Conservation (phyloP, 2,888 invertebrate species). For the Drosophila eohydei region DNA sequence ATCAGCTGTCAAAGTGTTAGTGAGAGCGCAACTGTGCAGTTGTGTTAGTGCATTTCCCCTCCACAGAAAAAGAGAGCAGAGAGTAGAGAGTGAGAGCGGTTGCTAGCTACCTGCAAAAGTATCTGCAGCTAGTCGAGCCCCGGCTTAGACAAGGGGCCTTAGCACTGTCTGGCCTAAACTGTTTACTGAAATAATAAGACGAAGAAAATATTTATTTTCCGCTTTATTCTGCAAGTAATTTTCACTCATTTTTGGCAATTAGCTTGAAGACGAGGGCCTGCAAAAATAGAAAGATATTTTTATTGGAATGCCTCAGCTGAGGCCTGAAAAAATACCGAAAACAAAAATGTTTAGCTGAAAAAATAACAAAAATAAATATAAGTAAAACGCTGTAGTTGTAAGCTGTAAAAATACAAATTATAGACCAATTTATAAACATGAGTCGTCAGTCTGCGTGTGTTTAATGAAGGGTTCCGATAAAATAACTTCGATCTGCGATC, state of each 20-base stretch:
- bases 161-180: conserved; percentile 53
- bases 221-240: conserved; percentile 38
- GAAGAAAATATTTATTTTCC: conserved; percentile 59
- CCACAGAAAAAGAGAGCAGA: conserved; percentile 12
- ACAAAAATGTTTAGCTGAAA: conserved; percentile 20
- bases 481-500: conserved; percentile 24
- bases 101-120: conserved; percentile 39
- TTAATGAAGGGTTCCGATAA: conserved; percentile 76
- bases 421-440: conserved; percentile 82
- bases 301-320: conserved; percentile 21
- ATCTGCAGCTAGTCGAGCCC: conserved; percentile 36
- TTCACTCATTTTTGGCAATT: conserved; percentile 72
- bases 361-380: conserved; percentile 36
- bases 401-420: conserved; percentile 81
- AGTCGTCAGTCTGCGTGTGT: conserved; percentile 68
- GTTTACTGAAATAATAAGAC: conserved; percentile 75
- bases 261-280: conserved; percentile 51
- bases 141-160: conserved; percentile 65
- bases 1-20: conserved; percentile 44
- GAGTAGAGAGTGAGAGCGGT: neutral
- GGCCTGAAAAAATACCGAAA: conserved; percentile 44
- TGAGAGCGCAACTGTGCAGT: conserved; percentile 29
- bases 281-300: conserved; percentile 48
- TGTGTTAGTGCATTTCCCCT: conserved; percentile 72
- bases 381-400: conserved; percentile 23